phyloP scores from a whole-genome alignment of 2,113 vertebrate species.

The Bothrops jararaca region DNA sequence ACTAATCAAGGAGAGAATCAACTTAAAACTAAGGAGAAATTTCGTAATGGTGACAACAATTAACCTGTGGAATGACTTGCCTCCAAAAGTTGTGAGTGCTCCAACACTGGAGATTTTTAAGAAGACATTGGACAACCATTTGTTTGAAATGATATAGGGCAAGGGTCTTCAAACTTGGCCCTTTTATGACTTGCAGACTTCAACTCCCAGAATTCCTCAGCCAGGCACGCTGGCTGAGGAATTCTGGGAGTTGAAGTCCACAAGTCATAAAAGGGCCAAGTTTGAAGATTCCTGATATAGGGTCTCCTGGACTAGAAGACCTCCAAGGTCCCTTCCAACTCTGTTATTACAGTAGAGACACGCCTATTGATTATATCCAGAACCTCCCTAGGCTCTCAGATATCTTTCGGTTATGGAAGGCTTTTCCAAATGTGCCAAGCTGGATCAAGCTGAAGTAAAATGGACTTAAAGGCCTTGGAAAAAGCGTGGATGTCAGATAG shows the following conservation, averaged over 20 bases:
- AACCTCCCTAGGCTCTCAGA: neutral
- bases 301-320: neutral
- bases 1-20: neutral
- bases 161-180: no score
- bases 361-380: neutral
- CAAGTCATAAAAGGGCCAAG: no score
- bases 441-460: neutral
- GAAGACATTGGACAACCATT: neutral
- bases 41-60: neutral
- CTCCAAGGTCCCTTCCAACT: neutral
- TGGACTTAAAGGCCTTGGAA: neutral
- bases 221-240: no score
- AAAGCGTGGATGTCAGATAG: no score
- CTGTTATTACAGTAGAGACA: neutral
- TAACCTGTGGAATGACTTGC: neutral
- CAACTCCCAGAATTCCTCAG: no score
- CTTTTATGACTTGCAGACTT: no score
- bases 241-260: no score
- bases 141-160: neutral
- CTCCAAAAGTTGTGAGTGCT: neutral
- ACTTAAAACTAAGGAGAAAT: neutral
- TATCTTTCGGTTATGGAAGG: neutral
- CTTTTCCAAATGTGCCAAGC: neutral
- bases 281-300: no score
- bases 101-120: neutral